Conservation (phyloP, 2,113 vertebrate species). For the Desmodus rotundus region DNA sequence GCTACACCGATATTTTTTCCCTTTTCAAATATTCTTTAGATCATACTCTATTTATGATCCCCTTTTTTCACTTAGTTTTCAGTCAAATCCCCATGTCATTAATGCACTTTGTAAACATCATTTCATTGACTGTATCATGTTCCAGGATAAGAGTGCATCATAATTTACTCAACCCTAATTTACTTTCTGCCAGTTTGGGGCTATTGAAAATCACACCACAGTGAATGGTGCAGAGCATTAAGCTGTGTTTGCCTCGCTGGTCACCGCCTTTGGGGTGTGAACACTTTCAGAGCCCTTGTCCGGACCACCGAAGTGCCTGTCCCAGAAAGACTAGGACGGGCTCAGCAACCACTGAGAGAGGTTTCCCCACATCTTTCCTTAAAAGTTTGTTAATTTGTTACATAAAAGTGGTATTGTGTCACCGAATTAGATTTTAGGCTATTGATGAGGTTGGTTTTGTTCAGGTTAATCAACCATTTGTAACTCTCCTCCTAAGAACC, state of each 20-base stretch:
- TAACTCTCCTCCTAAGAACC: background rate
- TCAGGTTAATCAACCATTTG: background rate
- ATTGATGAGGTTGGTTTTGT: background rate
- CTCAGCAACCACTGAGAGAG: background rate
- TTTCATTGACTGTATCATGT: background rate
- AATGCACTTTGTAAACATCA: constrained; percentile 16
- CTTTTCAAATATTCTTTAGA: constrained; percentile 17
- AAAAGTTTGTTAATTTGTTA: background rate
- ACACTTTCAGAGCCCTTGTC: constrained; percentile 1
- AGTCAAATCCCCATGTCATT: background rate
- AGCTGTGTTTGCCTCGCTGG: background rate
- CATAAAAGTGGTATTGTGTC: background rate
- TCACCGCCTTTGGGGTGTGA: constrained; percentile 28
- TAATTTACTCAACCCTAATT: constrained; percentile 37
- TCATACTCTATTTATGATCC: background rate
- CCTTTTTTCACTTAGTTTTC: constrained; percentile 33
- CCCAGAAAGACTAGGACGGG: background rate
- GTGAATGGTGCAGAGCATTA: background rate
- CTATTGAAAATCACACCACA: constrained; percentile 25
- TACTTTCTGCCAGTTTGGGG: constrained; percentile 28
- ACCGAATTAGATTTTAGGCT: background rate
- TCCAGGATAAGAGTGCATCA: constrained; percentile 16
- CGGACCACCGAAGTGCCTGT: background rate
- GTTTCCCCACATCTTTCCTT: background rate
- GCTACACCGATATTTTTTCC: background rate